These are phyloP conservation scores for Blastobasis adustella DNA, from an alignment of 2,888 invertebrate species.

Conservation along the genomic window DNA sequence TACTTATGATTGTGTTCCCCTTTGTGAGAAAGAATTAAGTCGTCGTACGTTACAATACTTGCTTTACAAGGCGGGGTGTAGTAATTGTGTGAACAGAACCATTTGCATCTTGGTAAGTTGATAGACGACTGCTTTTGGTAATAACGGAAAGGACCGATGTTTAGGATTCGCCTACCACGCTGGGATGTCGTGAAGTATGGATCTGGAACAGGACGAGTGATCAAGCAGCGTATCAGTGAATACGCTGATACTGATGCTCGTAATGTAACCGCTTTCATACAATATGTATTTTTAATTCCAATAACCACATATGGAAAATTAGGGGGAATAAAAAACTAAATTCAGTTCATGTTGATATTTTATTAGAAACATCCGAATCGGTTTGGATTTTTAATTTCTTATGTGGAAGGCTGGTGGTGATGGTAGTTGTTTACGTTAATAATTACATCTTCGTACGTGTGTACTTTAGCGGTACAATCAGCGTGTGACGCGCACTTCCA, in stretches of 20 bases:
- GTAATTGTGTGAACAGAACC: constrained; percentile 11
- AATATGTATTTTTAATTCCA: too few relatives aligned
- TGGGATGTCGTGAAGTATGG: constrained; percentile 11
- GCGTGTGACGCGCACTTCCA: constrained; percentile 49
- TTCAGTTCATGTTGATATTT: too few relatives aligned
- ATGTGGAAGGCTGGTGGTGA: constrained; percentile 22
- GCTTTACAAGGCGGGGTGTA: constrained; percentile 8
- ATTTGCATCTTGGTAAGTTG: neutral
- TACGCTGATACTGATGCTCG: too few relatives aligned
- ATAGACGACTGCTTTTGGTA: constrained; percentile 2
- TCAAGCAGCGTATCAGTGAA: too few relatives aligned
- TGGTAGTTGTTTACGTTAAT: constrained; percentile 38
- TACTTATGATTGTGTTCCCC: constrained; percentile 3
- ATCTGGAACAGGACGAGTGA: constrained; percentile 1
- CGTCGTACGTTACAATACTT: constrained; percentile 5
- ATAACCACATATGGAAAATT: too few relatives aligned
- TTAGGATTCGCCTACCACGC: constrained; percentile 11
- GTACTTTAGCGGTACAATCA: constrained; percentile 49
- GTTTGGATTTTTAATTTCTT: too few relatives aligned
- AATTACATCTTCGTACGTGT: constrained; percentile 42
- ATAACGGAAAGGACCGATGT: constrained; percentile 7
- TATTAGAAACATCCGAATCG: too few relatives aligned
- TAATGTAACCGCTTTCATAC: too few relatives aligned
- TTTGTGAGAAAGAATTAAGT: neutral
- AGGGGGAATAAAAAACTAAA: too few relatives aligned